These are phyloP conservation scores for Schlechtendalia chinensis DNA, from an alignment of 1,140 invertebrate genomes.

Conservation along the genomic window DNA sequence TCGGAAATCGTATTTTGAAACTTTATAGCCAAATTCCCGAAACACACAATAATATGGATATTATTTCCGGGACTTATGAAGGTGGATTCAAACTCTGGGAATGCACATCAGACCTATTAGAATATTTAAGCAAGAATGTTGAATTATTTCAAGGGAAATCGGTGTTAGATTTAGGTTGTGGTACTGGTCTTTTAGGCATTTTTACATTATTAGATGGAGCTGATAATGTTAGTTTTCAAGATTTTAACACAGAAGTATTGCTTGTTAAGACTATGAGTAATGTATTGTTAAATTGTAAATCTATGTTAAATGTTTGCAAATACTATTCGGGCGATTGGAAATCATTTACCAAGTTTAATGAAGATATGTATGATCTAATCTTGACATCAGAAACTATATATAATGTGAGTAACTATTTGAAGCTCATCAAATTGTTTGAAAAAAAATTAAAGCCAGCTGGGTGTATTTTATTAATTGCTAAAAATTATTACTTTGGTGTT, in stretches of 20 bases:
- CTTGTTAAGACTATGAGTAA: constrained; percentile 75
- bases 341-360: constrained; percentile 61
- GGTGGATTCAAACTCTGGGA: constrained; percentile 89
- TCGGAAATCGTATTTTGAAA: neutral
- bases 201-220: constrained; percentile 67
- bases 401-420: constrained; percentile 74
- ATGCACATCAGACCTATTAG: constrained; percentile 74
- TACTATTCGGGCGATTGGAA: constrained; percentile 83
- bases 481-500: constrained; percentile 87
- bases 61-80: constrained; percentile 56
- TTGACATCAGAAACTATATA: constrained; percentile 90
- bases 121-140: constrained; percentile 62
- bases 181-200: constrained; percentile 77
- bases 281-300: constrained; percentile 66
- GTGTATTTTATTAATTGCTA: constrained; percentile 65
- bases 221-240: constrained; percentile 74
- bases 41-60: constrained; percentile 40
- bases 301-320: constrained; percentile 54
- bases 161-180: constrained; percentile 83
- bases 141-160: constrained; percentile 59
- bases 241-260: constrained; percentile 82
- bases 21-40: no score
- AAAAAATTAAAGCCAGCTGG: constrained; percentile 67
- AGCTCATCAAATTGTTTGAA: constrained; percentile 70
- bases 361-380: constrained; percentile 73